Evolutionary conservation across 2,113 vertebrate species (phyloP).

Genomic region (Pseudorectes ferrugineus): DNA sequence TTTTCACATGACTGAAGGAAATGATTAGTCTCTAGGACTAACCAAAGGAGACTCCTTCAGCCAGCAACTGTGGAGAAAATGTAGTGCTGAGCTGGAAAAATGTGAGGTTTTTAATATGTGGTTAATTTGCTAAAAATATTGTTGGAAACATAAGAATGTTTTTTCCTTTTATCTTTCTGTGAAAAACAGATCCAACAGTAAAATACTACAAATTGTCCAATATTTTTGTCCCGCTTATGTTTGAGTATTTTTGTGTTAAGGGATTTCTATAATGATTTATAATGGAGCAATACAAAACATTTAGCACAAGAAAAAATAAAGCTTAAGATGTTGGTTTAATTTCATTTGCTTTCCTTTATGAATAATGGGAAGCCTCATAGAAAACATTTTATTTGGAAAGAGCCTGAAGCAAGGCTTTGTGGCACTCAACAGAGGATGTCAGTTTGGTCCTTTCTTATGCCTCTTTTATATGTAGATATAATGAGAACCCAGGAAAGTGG

Average conservation of each 20-base stretch:
- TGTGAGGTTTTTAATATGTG: not conserved
- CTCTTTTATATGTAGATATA: not conserved
- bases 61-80: not conserved
- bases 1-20: not conserved
- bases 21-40: not conserved
- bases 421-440: not conserved
- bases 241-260: not conserved
- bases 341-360: not conserved
- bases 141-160: not conserved
- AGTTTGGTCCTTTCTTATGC: not conserved
- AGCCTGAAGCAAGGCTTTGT: not conserved
- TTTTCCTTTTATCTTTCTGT: conserved; percentile 29
- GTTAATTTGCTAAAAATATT: conserved; percentile 52
- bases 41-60: not conserved
- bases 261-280: not conserved
- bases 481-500: not conserved
- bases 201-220: not conserved
- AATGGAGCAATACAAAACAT: not conserved
- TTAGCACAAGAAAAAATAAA: not conserved
- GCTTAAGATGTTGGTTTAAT: not conserved
- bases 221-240: not conserved
- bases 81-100: not conserved
- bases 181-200: not conserved
- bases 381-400: conserved; percentile 5
- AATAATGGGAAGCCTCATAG: not conserved